Conservation (phyloP, 2,888 invertebrate species). For the Adela reaumurella region DNA sequence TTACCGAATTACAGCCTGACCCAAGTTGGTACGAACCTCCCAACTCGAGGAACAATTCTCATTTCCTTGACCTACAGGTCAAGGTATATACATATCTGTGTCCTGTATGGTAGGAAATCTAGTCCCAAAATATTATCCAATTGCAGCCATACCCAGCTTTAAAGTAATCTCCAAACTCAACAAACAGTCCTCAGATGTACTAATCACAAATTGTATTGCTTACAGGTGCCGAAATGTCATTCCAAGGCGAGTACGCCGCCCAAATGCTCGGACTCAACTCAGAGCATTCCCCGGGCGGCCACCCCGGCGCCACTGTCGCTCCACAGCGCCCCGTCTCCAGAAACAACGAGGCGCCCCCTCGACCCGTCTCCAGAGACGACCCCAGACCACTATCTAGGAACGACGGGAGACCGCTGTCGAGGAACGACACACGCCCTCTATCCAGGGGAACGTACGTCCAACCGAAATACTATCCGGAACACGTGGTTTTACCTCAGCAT, state of each 20-base stretch:
- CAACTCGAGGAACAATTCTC: too few species aligned
- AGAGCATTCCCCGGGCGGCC: constrained; percentile 28
- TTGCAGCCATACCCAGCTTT: too few species aligned
- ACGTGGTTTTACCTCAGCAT: constrained; percentile 8
- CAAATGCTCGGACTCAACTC: constrained; percentile 77
- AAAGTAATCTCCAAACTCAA: too few species aligned
- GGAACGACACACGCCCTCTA: background rate
- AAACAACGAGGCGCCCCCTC: background rate
- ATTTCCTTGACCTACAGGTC: too few species aligned
- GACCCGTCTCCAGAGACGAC: background rate
- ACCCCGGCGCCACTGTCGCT: constrained; percentile 19
- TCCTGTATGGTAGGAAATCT: too few species aligned
- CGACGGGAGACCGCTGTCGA: background rate
- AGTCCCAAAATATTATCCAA: too few species aligned
- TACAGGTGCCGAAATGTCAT: constrained; percentile 78
- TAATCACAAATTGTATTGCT: constrained; percentile 6
- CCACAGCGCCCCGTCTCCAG: background rate
- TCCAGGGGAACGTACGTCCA: background rate
- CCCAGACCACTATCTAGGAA: background rate
- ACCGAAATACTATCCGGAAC: constrained; percentile 10
- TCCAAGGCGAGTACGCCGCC: constrained; percentile 90
- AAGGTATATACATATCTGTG: too few species aligned
- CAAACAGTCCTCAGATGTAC: too few species aligned
- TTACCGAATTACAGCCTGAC: too few species aligned
- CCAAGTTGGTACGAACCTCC: too few species aligned